Base-by-base conservation (phyloP, 2,797 vertebrate species). In the Rallus crepitans region DNA sequence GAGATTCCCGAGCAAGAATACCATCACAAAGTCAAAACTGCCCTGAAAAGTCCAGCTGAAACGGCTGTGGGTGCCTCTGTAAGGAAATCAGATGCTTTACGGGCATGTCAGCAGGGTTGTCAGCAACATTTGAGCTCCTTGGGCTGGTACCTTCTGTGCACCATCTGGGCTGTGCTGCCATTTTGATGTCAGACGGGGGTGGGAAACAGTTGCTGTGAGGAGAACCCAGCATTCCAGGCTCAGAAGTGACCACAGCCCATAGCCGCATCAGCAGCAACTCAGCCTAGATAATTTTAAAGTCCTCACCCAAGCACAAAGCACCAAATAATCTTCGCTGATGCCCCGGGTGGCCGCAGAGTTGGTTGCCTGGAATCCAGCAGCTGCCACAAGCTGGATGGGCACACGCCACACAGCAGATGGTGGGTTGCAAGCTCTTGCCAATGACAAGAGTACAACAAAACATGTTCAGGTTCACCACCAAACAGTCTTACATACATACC, bases 101-200 rank as follows among this genome's bases (percentile, higher is more conserved):
- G 93, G 61, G 59, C 89, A 82, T 33, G 82, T 77, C 70, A 93
- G 60, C 5, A 17, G 77, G 80, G 71, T 4, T 92, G 91, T 96
- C 89, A 87, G 86, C 68, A 94, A 65, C 81, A 37, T 77, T 23
- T 45, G 81, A 81, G 57, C 71, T 90, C 39, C 50, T 47, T 39
- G 86, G 25, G 31, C 30, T 64, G 52, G 68, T 82, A 75, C 81
- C 83, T 93, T 72, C 87, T 95, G 96, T 50, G 89, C 59, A 72
- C 93, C 94, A 96, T 94, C 88, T 96, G 93, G 68, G 40, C 68
- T 53, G 47, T 30, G 39, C 78, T 83, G 77, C 56, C 90, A 76
- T 94, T 89, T 28, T 75, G 61, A 81, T 91, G 81, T 94, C 82
- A 75, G 75, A 63, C 0, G 37, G 60, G 77, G 75, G 64, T 89